Conservation (phyloP, 2,888 invertebrate species). For the Hybos culiciformis region DNA sequence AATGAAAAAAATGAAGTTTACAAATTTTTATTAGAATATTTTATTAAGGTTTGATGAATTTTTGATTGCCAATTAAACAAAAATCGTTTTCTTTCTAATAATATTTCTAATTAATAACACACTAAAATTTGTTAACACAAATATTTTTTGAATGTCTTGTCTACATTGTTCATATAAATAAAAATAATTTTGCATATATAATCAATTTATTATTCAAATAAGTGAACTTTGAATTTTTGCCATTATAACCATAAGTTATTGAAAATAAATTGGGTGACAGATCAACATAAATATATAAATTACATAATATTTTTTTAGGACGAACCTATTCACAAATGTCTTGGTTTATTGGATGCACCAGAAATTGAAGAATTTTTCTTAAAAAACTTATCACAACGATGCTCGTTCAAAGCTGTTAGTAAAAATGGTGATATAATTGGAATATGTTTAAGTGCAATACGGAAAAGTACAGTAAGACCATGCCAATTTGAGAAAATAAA, state of each 20-base stretch:
- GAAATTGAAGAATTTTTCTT: conserved; percentile 42
- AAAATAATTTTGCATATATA: too few relatives aligned
- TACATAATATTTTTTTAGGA: conserved; percentile 31
- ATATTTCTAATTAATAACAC: too few relatives aligned
- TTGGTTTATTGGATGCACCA: conserved; percentile 31
- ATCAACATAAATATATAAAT: too few relatives aligned
- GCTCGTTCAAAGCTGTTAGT: conserved; percentile 42
- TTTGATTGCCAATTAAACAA: too few relatives aligned
- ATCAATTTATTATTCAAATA: not conserved
- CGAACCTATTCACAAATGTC: conserved; percentile 32
- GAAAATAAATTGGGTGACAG: too few relatives aligned
- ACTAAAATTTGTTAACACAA: too few relatives aligned
- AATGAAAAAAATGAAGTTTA: not conserved
- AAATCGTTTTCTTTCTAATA: too few relatives aligned
- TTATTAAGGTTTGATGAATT: too few relatives aligned
- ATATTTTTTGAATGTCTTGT: too few relatives aligned
- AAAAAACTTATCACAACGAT: conserved; percentile 38
- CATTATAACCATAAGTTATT: too few relatives aligned
- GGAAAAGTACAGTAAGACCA: conserved; percentile 25
- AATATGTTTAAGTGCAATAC: conserved; percentile 40
- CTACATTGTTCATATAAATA: too few relatives aligned
- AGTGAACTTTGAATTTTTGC: conserved; percentile 2
- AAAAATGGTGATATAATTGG: conserved; percentile 40
- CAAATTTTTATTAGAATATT: not conserved
- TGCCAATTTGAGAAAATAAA: not conserved